Evolutionary conservation across 2,797 vertebrate species (phyloP), one percentile per base, ranked within the genome.

Genomic region (Enteromius radiatus): DNA sequence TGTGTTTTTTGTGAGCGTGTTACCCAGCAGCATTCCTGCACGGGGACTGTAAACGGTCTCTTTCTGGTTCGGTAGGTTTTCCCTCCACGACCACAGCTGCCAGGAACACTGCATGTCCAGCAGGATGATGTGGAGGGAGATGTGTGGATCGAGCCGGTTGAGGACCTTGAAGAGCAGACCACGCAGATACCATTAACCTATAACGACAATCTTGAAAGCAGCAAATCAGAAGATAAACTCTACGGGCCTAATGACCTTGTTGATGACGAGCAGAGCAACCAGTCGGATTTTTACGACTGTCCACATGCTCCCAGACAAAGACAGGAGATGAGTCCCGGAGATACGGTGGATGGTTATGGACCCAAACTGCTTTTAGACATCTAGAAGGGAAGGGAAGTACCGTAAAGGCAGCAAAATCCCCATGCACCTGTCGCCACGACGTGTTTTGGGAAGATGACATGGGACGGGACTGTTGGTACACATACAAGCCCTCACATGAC

Each of bases 61-160:
- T 71, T 86, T 87, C 26, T 80, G 54, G 2, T 49, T 76, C 49
- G n/a, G n/a, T n/a, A n/a, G n/a, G n/a, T n/a, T n/a, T n/a, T n/a
- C n/a, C n/a, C n/a, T n/a, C n/a, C n/a, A n/a, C n/a, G n/a, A n/a
- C n/a, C n/a, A n/a, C n/a, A n/a, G n/a, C n/a, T n/a, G n/a, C n/a
- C n/a, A n/a, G 19, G 0, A 15, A 23, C n/a, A 4, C 21, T 64
- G 8, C 23, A 5, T 0, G 1, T 12, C 9, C 7, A 33, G 1
- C 2, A 0, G 0, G 82, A 84, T 7, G 2, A 5, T 0, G 5
- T 68, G 17, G 8, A 52, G 0, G 0, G 0, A 1, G 0, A 70
- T n/a, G 69, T 17, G 17, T 0, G 0, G 0, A 14, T 87, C 0
- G 19, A 21, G 5, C 11, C 75, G 3, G 11, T 0, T 1, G 1